Conservation (phyloP, 2,888 invertebrate genomes). For the Lasioglossum villosulum region DNA sequence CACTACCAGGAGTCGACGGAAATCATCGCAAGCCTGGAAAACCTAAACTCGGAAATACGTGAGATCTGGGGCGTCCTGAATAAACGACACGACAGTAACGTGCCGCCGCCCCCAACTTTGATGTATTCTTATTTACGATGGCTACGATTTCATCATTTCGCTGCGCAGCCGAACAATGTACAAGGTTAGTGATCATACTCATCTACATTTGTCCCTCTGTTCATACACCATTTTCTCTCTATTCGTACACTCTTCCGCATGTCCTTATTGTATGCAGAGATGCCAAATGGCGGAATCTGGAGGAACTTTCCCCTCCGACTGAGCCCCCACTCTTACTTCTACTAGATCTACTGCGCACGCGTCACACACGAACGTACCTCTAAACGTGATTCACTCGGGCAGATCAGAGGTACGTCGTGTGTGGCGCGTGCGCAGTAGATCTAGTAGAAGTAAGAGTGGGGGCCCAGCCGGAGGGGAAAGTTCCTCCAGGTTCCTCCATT, state of each 20-base stretch:
- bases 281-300: no score
- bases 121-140: constrained; percentile 87
- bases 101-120: constrained; percentile 85
- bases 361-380: no score
- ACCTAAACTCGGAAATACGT: constrained; percentile 89
- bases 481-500: no score
- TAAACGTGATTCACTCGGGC: no score
- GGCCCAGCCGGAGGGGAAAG: no score
- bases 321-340: no score
- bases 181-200: constrained; percentile 71
- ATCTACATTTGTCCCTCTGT: neutral
- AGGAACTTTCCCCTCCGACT: no score
- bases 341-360: no score
- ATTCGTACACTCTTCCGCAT: neutral
- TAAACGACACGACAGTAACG: constrained; percentile 86
- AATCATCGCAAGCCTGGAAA: constrained; percentile 89
- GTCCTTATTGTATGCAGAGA: neutral
- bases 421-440: no score
- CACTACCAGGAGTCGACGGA: constrained; percentile 89
- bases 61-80: constrained; percentile 89
- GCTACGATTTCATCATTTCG: constrained; percentile 83
- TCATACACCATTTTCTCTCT: neutral
- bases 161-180: constrained; percentile 76
- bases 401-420: no score
- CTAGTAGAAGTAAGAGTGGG: no score